Evolutionary conservation across 2,888 invertebrate species (phyloP).

Genomic region (Imbricaverruca yamaguchii): DNA sequence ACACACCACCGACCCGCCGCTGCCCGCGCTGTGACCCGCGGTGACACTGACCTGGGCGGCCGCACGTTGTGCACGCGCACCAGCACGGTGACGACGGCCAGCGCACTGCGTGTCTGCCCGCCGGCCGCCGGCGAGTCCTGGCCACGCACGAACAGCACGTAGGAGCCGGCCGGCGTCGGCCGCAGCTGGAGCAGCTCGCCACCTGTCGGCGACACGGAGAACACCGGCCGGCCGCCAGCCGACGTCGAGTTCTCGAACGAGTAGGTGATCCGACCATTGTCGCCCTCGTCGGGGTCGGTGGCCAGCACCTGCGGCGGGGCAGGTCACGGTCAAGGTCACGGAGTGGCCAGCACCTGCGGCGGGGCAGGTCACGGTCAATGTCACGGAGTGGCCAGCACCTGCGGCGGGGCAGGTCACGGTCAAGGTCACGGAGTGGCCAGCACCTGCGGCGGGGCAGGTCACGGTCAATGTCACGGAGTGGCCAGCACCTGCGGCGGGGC

Average conservation of each 20-base stretch:
- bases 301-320: conserved; percentile 55
- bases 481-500: too few species aligned
- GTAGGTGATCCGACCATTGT: conserved; percentile 67
- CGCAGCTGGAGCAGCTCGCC: conserved; percentile 19
- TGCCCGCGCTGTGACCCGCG: background rate
- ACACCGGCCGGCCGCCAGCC: conserved; percentile 24
- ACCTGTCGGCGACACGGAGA: background rate
- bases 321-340: too few species aligned
- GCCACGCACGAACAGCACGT: conserved; percentile 71
- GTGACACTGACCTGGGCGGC: background rate
- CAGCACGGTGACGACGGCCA: conserved; percentile 59
- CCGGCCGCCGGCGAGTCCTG: conserved; percentile 75
- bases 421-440: too few species aligned
- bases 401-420: too few species aligned
- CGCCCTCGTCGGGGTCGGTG: conserved; percentile 68
- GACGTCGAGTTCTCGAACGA: conserved; percentile 52
- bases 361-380: too few species aligned
- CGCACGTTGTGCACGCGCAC: background rate
- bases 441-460: too few species aligned
- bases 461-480: too few species aligned
- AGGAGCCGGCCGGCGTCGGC: conserved; percentile 25
- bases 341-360: too few species aligned
- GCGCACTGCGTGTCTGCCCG: conserved; percentile 68
- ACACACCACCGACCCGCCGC: too few species aligned
- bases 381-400: too few species aligned